These are phyloP conservation scores for Cataglyphis albicans DNA, from an alignment of 2,888 invertebrate species.

Conservation along the genomic window DNA sequence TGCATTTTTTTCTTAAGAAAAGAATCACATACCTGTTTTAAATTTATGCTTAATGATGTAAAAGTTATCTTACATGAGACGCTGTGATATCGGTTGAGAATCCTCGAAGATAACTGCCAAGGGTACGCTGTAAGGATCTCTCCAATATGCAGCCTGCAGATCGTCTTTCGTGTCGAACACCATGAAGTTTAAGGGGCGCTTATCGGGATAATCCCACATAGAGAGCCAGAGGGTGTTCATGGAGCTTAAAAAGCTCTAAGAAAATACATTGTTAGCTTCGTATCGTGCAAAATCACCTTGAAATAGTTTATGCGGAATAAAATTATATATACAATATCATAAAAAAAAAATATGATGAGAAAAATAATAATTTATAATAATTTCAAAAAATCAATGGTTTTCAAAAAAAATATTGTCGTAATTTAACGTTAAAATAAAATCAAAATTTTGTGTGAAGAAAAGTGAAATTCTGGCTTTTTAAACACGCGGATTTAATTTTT, in stretches of 20 bases:
- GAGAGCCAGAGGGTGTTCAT: conserved; percentile 89
- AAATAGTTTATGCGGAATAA: background rate
- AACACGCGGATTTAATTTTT: background rate
- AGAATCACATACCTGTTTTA: background rate
- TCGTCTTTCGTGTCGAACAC: conserved; percentile 90
- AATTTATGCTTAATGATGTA: conserved; percentile 17
- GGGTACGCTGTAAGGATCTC: conserved; percentile 89
- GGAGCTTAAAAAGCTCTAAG: conserved; percentile 87
- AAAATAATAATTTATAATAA: background rate
- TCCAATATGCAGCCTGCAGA: conserved; percentile 90
- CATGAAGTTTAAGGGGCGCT: conserved; percentile 89
- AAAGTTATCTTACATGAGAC: conserved; percentile 86
- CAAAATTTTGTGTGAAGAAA: background rate
- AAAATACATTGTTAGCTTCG: conserved; percentile 38
- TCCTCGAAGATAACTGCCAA: conserved; percentile 90
- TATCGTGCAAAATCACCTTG: background rate
- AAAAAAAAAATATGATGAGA: background rate
- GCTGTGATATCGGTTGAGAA: conserved; percentile 84
- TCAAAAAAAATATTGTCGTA: background rate
- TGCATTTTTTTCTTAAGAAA: background rate
- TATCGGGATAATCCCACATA: conserved; percentile 86
- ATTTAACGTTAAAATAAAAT: background rate
- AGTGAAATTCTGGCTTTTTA: background rate
- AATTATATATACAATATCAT: background rate
- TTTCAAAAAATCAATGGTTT: background rate